phyloP scores from a whole-genome alignment of 2,888 invertebrate species.

The Synergus itoensis region DNA sequence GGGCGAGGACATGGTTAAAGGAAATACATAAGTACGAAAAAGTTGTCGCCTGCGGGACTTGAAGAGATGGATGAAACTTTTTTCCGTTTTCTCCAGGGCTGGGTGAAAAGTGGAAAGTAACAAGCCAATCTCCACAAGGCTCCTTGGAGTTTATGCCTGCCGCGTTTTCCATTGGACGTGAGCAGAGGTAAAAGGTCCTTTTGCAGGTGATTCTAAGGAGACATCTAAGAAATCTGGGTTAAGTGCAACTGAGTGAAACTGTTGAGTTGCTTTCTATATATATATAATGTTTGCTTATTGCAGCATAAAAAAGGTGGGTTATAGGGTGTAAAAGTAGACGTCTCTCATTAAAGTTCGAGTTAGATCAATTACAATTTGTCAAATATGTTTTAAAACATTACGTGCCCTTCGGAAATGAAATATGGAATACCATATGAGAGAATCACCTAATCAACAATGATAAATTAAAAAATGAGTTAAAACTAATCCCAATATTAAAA shows the following conservation, averaged over 20 bases:
- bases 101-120: slow-evolving; percentile 61
- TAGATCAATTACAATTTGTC: too few species aligned
- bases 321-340: too few species aligned
- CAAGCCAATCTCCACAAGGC: slow-evolving; percentile 60
- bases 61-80: slow-evolving; percentile 60
- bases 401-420: too few species aligned
- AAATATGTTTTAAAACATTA: too few species aligned
- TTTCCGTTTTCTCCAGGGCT: slow-evolving; percentile 50
- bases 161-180: neutral
- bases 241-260: slow-evolving; percentile 21
- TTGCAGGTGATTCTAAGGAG: neutral
- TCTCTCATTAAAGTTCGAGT: too few species aligned
- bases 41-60: slow-evolving; percentile 59
- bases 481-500: too few species aligned
- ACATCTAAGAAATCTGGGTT: slow-evolving; percentile 13
- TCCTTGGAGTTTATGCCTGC: slow-evolving; percentile 40
- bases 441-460: too few species aligned
- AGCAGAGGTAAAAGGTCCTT: slow-evolving; percentile 12
- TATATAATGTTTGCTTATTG: neutral
- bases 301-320: too few species aligned
- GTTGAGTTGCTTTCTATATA: neutral
- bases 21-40: slow-evolving; percentile 48
- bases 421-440: too few species aligned
- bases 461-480: too few species aligned
- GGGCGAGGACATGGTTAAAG: neutral